Conservation (phyloP, 1,140 invertebrate species). For the Papilio polytes region DNA sequence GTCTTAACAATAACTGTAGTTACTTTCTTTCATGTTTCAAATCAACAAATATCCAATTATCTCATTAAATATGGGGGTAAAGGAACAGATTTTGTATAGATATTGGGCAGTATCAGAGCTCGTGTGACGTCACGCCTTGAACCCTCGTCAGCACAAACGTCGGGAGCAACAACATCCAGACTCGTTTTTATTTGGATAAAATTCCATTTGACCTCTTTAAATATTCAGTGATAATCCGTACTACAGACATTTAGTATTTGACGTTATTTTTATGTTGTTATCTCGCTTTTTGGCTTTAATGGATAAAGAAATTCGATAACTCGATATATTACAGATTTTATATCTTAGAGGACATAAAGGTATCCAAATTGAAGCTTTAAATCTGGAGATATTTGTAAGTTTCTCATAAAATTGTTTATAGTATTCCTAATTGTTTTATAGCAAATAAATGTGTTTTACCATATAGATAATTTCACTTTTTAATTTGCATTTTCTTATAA, state of each 20-base stretch:
- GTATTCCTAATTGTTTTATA: no score
- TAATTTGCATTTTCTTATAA: no score
- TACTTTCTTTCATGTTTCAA: no score
- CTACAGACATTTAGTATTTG: constrained; percentile 14
- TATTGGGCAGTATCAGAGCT: not conserved
- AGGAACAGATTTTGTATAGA: not conserved
- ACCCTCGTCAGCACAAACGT: constrained; percentile 26
- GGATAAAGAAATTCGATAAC: not conserved
- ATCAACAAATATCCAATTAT: no score
- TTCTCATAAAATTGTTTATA: no score
- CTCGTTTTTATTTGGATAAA: constrained; percentile 26
- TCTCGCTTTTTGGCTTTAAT: not conserved
- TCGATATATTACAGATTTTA: not conserved
- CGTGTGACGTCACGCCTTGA: constrained; percentile 1
- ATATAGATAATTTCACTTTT: no score
- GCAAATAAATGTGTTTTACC: no score
- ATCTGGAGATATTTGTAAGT: no score
- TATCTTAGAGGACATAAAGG: no score
- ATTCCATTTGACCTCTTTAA: constrained; percentile 24
- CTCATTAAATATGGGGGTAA: not conserved
- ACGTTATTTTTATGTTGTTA: not conserved
- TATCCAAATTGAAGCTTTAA: no score
- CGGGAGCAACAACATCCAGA: not conserved
- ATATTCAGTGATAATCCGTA: constrained; percentile 24
- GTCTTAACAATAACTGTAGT: no score